phyloP scores from a whole-genome alignment of 2,797 vertebrate species.

The Melanogrammus aeglefinus region DNA sequence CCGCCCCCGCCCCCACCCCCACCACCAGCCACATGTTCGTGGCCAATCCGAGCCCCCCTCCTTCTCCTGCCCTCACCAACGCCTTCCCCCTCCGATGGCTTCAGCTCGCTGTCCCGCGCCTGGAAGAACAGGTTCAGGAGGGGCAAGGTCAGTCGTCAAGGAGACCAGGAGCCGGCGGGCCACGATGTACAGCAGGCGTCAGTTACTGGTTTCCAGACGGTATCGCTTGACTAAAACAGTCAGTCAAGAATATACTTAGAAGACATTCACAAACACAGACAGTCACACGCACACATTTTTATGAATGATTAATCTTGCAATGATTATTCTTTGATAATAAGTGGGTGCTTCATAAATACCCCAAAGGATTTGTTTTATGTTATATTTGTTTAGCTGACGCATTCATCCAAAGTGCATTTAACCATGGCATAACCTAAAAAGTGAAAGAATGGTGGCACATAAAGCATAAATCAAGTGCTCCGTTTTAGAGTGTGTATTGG shows the following conservation, averaged over 20 bases:
- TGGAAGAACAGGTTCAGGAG: conserved; percentile 70
- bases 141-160: conserved; percentile 31
- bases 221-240: conserved; percentile 65
- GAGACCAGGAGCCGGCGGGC: conserved; percentile 27
- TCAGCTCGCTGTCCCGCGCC: conserved; percentile 31
- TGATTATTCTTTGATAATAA: not conserved
- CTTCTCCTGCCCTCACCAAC: conserved; percentile 38
- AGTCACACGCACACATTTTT: not conserved
- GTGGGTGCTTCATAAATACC: not conserved
- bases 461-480: too few relatives aligned
- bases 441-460: too few relatives aligned
- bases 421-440: too few relatives aligned
- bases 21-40: not conserved
- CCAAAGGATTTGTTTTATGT: too few relatives aligned
- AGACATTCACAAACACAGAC: conserved; percentile 9
- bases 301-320: not conserved
- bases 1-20: not conserved
- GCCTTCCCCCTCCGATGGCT: conserved; percentile 28
- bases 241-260: not conserved
- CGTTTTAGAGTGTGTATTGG: too few relatives aligned
- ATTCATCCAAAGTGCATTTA: too few relatives aligned
- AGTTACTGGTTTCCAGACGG: conserved; percentile 58
- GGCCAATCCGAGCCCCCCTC: not conserved
- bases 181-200: conserved; percentile 22
- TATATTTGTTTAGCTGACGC: too few relatives aligned